Evolutionary conservation across 1,140 invertebrate species (phyloP).

Genomic region (Babylonia areolata): DNA sequence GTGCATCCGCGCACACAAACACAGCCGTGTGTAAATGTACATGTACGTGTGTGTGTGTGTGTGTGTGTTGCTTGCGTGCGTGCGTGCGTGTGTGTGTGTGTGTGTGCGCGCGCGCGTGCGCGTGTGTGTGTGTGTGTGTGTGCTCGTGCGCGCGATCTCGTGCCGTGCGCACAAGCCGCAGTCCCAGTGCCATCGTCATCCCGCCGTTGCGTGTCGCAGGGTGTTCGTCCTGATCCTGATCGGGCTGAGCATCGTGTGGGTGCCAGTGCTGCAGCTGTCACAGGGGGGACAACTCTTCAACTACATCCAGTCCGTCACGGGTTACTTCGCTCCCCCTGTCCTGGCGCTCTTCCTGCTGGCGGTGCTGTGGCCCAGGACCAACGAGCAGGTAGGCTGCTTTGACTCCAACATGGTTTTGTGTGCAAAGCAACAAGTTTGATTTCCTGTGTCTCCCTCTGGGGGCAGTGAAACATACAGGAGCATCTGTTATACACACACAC

Average conservation of each 20-base stretch:
- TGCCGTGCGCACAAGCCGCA: too few relatives aligned
- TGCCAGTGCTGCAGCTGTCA: slow-evolving; percentile 77
- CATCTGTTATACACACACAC: too few relatives aligned
- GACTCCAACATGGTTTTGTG: background rate
- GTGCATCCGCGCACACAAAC: background rate
- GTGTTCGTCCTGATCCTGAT: slow-evolving; percentile 76
- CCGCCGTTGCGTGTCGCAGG: slow-evolving; percentile 38
- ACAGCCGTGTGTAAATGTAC: background rate
- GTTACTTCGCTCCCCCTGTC: slow-evolving; percentile 78
- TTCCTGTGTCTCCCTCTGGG: too few relatives aligned
- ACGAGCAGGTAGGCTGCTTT: slow-evolving; percentile 72
- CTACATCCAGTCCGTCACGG: slow-evolving; percentile 78
- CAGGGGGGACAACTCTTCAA: slow-evolving; percentile 79
- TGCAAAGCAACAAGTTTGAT: too few relatives aligned
- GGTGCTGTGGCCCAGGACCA: slow-evolving; percentile 76
- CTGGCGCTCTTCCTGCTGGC: slow-evolving; percentile 77
- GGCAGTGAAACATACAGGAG: too few relatives aligned
- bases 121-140: slow-evolving; percentile 7
- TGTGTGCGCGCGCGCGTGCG: slow-evolving; percentile 1
- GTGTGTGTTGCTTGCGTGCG: background rate
- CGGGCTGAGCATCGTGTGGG: slow-evolving; percentile 76
- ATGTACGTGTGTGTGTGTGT: background rate
- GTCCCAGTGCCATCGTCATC: too few relatives aligned
- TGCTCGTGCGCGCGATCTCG: background rate
- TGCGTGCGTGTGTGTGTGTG: slow-evolving; percentile 11